Base-by-base conservation (phyloP, 2,888 invertebrate genomes). In the Eristalinus sepulchralis region DNA sequence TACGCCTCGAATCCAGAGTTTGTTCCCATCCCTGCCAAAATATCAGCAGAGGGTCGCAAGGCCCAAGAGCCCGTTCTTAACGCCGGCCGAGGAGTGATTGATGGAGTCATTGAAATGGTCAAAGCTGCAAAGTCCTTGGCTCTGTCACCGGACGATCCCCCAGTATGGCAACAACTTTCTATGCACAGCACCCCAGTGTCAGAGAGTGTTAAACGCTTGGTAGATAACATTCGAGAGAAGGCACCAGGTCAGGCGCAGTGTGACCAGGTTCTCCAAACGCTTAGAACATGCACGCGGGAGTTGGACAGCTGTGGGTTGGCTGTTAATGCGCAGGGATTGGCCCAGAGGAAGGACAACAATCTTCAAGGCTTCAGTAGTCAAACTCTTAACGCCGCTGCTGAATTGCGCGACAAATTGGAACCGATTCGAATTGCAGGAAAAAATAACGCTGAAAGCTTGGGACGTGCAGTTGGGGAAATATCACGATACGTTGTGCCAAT, bases 211-310 rank as follows among this genome's bases (percentile, higher is more conserved):
- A 99, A 99, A 93, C 95, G 96, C 11, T 94, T 99, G 4, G 98
- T 99, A 4, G 96, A 97, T 13, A 97, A 97, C 88, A 98, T 99
- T 89, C 95, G 97, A 71, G 98, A 98, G 91, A 97, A 97, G 90
- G 98, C 99, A 0, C 99, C 99, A 0, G 99, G 99, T 0, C 98
- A 99, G 92, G 95, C 96, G 4, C 99, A 99, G 92, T 98, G 99
- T 92, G 96, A 97, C 62, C 94, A 94, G 0, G 97, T 97, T 0
- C 94, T 98, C 53, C 96, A 97, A 39, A 95, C 95, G 0, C 93
- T 99, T 9, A 95, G 94, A 88, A 94, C 94, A 0, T 95, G 96
- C 89, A 95, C 97, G 6, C 94, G 97, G 0, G 96, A 96, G 71
- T 93, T 99, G 73, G 98, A 99, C 92, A 96, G 97, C 86, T 97